These are phyloP conservation scores for Sibirionetta formosa DNA, from an alignment of 2,797 vertebrate species.

Conservation along the genomic window DNA sequence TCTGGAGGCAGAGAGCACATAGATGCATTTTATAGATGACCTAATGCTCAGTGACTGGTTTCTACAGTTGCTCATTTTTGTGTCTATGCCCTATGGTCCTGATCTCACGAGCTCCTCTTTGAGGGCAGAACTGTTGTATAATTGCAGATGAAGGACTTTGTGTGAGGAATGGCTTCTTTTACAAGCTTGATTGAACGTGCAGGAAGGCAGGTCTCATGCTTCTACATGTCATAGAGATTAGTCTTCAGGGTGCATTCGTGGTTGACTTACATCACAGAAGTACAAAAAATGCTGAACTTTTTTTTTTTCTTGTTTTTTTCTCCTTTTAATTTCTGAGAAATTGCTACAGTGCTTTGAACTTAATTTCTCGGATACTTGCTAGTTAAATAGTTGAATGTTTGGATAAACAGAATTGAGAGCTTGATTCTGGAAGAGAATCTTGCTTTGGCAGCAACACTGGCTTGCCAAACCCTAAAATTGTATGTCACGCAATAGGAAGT, in stretches of 20 bases:
- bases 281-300: not conserved
- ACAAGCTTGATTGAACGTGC: accelerated
- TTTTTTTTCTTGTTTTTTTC: not conserved
- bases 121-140: not conserved
- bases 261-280: not conserved
- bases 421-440: not conserved
- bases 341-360: not conserved
- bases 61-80: not conserved
- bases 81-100: not conserved
- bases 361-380: not conserved
- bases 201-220: not conserved
- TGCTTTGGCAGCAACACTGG: not conserved
- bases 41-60: conserved; percentile 12
- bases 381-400: not conserved
- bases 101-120: not conserved
- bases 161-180: not conserved
- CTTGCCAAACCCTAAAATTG: not conserved
- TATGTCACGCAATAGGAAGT: not conserved
- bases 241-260: not conserved
- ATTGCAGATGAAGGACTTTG: not conserved
- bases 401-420: not conserved
- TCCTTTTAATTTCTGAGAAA: not conserved
- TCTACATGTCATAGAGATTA: not conserved
- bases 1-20: not conserved
- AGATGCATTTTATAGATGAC: not conserved